Evolutionary conservation across 2,113 vertebrate species (phyloP), one percentile per base, ranked within the genome.

Genomic region (Macrotus californicus): DNA sequence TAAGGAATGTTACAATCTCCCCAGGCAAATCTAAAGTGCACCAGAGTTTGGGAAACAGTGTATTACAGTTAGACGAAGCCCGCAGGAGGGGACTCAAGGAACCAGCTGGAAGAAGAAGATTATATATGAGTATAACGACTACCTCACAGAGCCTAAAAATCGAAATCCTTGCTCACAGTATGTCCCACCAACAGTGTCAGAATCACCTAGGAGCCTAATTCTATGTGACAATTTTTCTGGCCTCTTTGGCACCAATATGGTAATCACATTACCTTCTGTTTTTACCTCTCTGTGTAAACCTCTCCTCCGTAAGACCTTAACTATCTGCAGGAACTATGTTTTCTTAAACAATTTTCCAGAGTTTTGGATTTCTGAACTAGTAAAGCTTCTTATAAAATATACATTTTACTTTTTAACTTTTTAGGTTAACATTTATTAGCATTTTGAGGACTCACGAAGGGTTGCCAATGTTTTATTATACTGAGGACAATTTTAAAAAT

Each of bases 331-430:
- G 41, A 94, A 89, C 19, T 41, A 66, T 82, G n/a, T n/a, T 77
- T 95, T 91, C 12, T 87, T 84, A 90, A 50, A 73, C 31, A 95
- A 89, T 73, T 83, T 69, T 70, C 56, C 31, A 87, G 73, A 86
- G 2, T 82, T 89, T 79, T 69, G n/a, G 19, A 66, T 94, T 93
- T 70, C 29, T 77, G 14, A 91, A 93, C 70, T 85, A 95, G 22
- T 52, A 92, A 86, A 95, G 34, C 7, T n/a, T 90, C 54, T 90
- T 48, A 84, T 43, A 43, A 87, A 75, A 66, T n/a, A 39, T 5
- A 79, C 39, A 59, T 79, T 80, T 12, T 59, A 22, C 43, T 91
- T 77, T 76, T 80, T 21, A 76, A 83, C 70, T 72, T 92, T 54
- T 93, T 50, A 89, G 36, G 31, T 80, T 91, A 94, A 80, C 10